Percentiles rank a stretch among this genome's conserved stretches.
Conservation (phyloP, 2,888 invertebrate genomes). For the Hyposoter dolosus region DNA sequence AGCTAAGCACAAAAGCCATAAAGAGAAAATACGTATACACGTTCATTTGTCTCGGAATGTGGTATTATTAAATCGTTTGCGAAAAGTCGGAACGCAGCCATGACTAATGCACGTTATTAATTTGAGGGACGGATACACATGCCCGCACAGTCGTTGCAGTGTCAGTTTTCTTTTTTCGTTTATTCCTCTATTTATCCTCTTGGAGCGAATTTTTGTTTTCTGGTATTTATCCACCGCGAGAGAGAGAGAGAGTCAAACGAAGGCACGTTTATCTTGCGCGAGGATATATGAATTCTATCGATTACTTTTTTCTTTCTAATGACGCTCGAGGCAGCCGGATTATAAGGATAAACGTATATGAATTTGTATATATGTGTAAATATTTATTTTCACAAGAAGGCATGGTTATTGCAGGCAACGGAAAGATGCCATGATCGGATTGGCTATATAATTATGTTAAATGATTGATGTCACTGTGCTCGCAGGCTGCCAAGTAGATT, state of each 20-base stretch:
- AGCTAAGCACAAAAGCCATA: neutral
- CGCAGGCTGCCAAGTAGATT: constrained; percentile 54
- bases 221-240: neutral
- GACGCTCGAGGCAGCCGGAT: constrained; percentile 22
- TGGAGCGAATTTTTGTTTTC: neutral
- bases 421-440: constrained; percentile 64
- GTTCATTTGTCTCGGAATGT: constrained; percentile 47
- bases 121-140: constrained; percentile 16
- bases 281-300: constrained; percentile 32
- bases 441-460: constrained; percentile 69
- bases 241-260: neutral
- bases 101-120: constrained; percentile 56
- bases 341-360: constrained; percentile 1
- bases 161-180: constrained; percentile 4
- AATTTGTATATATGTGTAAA: constrained; percentile 5
- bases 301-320: constrained; percentile 20
- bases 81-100: constrained; percentile 22
- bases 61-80: constrained; percentile 36
- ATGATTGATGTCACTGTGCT: constrained; percentile 70
- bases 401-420: constrained; percentile 30
- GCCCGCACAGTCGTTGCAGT: constrained; percentile 14
- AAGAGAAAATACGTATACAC: constrained; percentile 4
- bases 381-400: constrained; percentile 16
- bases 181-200: neutral
- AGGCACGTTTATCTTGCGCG: constrained; percentile 22